phyloP scores from a whole-genome alignment of 2,888 invertebrate species.

The Sinhomidia bicolor region DNA sequence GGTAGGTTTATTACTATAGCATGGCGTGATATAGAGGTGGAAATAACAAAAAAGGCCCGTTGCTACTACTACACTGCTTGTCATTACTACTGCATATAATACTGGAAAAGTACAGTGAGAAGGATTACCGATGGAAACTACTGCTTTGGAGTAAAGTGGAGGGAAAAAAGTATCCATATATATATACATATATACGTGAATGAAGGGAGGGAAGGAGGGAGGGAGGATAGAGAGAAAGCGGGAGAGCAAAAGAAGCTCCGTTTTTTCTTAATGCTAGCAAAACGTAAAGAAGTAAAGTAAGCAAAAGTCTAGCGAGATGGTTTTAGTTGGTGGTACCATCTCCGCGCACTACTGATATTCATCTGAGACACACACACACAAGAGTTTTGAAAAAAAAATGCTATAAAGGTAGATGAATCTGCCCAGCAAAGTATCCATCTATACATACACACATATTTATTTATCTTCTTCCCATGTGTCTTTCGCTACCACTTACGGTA shows the following conservation, averaged over 20 bases:
- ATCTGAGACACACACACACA: background rate
- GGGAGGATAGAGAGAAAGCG: background rate
- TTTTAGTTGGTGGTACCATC: background rate
- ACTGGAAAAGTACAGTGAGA: conserved; percentile 33
- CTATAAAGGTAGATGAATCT: too few relatives aligned
- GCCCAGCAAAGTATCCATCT: too few relatives aligned
- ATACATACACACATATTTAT: background rate
- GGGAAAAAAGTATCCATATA: too few relatives aligned
- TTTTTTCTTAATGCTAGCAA: conserved; percentile 55
- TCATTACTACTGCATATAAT: conserved; percentile 26
- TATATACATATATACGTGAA: too few relatives aligned
- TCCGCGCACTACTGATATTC: background rate
- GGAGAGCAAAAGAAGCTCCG: too few relatives aligned
- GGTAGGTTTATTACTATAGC: too few relatives aligned
- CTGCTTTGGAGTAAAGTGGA: background rate
- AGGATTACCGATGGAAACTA: conserved; percentile 25
- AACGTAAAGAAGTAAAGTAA: conserved; percentile 50
- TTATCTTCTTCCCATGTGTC: background rate
- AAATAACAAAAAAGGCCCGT: too few relatives aligned
- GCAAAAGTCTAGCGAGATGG: conserved; percentile 24
- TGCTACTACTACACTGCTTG: conserved; percentile 7
- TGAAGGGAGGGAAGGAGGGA: background rate
- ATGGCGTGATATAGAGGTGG: too few relatives aligned
- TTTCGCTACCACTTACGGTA: background rate
- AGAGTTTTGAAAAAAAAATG: too few relatives aligned